Evolutionary conservation across 2,113 vertebrate genomes (phyloP), one percentile per base, ranked within the genome.

Genomic region (Cottus gobio): DNA sequence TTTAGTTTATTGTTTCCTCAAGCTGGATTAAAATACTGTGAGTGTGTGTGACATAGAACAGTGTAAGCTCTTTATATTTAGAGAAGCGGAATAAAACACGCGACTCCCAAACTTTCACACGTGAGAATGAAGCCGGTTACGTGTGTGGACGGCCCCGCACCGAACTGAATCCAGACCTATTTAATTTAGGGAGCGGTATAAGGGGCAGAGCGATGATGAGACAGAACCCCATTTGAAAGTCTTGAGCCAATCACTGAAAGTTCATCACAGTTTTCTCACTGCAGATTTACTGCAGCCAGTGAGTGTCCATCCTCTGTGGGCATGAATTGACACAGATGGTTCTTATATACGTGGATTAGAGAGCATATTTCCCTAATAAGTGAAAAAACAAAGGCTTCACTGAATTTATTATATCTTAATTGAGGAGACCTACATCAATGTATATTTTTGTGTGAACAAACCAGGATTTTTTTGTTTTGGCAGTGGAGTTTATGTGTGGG

Each of bases 301-400:
- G 77, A 88, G 75, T 86, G 79, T 87, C 74, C 83, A 69, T 91
- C 89, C 89, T 92, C 89, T 85, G 77, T 77, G 81, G 90, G 85
- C 86, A 90, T 78, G 61, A 24, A 91, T 95, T 95, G 92, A 93
- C 91, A 95, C 95, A 96, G 93, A 95, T 95, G 95, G 90, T 94
- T 95, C 91, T 93, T 88, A 90, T 95, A 92, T 86, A 58, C 44
- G 24, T 50, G 90, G 93, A 93, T 95, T 94, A 95, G 79, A 84
- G 69, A 91, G 89, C 85, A 88, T 91, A 93, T 92, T 94, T 94
- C 89, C 90, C 87, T 86, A 93, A 90, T 90, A 89, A 92, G 85
- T 71, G 78, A 76, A 83, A 84, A 87, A 87, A 89, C 86, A 92
- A 90, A 87, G 85, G 75, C 75, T 85, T 90, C 76, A 75, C 83